Conservation (phyloP, 2,113 vertebrate genomes). For the Grallaria varia region DNA sequence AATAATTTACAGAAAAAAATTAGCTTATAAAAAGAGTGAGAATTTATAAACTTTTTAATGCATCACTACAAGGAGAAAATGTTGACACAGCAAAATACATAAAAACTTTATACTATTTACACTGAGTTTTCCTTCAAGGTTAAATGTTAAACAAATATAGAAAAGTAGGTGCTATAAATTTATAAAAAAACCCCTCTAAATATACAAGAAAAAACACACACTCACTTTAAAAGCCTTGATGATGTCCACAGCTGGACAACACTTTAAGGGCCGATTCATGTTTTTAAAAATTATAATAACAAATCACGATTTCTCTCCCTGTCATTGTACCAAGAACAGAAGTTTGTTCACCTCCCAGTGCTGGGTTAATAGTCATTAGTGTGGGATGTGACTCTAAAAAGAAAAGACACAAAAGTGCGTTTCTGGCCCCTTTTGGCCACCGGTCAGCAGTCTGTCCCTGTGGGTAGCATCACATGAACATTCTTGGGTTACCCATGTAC, state of each 20-base stretch:
- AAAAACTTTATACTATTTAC: not conserved
- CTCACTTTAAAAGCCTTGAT: not conserved
- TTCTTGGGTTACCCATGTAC: not conserved
- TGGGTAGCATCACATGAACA: no score
- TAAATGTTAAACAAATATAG: not conserved
- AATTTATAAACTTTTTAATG: not conserved
- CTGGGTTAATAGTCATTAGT: not conserved
- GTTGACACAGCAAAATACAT: not conserved
- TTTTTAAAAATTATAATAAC: not conserved
- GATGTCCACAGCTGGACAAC: not conserved
- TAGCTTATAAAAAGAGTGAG: not conserved
- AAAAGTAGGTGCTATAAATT: not conserved
- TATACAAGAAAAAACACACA: not conserved
- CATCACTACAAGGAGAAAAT: not conserved
- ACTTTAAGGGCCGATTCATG: not conserved
- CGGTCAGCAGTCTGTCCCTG: no score
- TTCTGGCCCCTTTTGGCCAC: not conserved
- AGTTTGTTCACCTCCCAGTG: not conserved
- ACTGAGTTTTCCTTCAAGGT: not conserved
- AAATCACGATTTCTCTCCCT: not conserved
- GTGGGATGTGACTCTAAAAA: not conserved
- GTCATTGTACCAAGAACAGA: not conserved
- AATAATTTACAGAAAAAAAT: not conserved
- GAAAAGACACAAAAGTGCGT: not conserved
- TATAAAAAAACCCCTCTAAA: not conserved